Conservation (phyloP, 2,797 vertebrate species). For the Pteronotus mesoamericanus region DNA sequence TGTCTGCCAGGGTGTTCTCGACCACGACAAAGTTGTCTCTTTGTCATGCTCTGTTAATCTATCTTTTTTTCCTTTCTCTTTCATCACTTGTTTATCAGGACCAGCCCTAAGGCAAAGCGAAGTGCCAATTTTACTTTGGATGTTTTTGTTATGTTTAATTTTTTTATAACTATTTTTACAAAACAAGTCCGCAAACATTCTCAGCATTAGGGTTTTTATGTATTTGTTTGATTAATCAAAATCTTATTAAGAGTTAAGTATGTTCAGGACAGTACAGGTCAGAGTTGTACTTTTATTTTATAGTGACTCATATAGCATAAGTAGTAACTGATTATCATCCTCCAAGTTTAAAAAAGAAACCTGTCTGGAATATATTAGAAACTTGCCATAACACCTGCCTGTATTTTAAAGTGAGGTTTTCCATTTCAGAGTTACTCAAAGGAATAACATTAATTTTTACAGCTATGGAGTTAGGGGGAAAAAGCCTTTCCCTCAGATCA, state of each 20-base stretch:
- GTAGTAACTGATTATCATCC: neutral
- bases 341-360: neutral
- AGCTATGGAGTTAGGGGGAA: neutral
- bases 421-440: constrained; percentile 2
- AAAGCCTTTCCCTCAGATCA: neutral
- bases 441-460: neutral
- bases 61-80: neutral
- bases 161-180: constrained; percentile 20
- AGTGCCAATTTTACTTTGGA: neutral
- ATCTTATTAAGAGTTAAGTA: neutral
- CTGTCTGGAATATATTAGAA: constrained; percentile 21
- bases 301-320: constrained; percentile 41
- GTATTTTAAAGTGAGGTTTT: constrained; percentile 6
- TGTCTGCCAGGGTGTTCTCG: rapidly evolving
- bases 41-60: neutral
- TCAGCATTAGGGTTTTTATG: neutral
- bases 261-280: neutral
- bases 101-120: constrained; percentile 25
- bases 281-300: constrained; percentile 28
- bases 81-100: constrained; percentile 9
- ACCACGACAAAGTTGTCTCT: neutral
- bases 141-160: constrained; percentile 15
- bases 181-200: neutral
- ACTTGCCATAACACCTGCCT: neutral
- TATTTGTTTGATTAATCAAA: neutral